Evolutionary conservation across 2,113 vertebrate species (phyloP).

Genomic region (Malaclemys terrapin): DNA sequence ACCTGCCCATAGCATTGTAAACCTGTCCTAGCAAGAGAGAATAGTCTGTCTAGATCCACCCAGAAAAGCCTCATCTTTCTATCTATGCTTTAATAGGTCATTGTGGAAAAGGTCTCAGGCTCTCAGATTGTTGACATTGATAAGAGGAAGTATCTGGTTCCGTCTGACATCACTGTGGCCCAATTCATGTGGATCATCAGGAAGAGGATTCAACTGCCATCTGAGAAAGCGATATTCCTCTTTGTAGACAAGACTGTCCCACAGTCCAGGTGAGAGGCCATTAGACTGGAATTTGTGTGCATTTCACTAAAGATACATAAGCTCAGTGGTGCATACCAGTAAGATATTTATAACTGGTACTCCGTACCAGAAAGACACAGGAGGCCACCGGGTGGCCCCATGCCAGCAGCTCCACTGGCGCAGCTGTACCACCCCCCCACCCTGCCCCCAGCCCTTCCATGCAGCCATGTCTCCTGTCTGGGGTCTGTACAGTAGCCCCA

Average conservation of each 20-base stretch:
- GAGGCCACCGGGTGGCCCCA: too few species aligned
- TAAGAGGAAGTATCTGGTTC: conserved; percentile 99
- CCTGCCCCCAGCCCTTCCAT: too few species aligned
- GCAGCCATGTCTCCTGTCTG: too few species aligned
- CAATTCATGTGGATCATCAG: conserved; percentile 99
- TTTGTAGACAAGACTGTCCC: conserved; percentile 99
- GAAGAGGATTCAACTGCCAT: conserved; percentile 98
- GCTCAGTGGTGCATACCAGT: too few species aligned
- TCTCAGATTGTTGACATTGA: conserved; percentile 99
- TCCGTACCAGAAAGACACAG: too few species aligned
- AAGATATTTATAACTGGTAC: too few species aligned
- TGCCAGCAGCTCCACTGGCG: too few species aligned
- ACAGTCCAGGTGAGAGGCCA: conserved; percentile 92
- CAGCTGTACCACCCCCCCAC: too few species aligned
- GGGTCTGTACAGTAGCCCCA: too few species aligned
- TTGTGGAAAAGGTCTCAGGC: conserved; percentile 98
- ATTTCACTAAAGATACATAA: not conserved
- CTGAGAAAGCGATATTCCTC: conserved; percentile 99
- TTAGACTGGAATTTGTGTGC: conserved; percentile 9
- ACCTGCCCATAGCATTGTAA: not conserved
- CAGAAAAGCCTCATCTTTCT: conserved; percentile 19
- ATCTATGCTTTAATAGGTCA: conserved; percentile 85
- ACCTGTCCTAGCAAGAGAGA: not conserved
- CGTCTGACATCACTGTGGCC: conserved; percentile 98
- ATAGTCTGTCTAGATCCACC: not conserved